Evolutionary conservation across 2,113 vertebrate genomes (phyloP).

Genomic region (Brachypteracias leptosomus): DNA sequence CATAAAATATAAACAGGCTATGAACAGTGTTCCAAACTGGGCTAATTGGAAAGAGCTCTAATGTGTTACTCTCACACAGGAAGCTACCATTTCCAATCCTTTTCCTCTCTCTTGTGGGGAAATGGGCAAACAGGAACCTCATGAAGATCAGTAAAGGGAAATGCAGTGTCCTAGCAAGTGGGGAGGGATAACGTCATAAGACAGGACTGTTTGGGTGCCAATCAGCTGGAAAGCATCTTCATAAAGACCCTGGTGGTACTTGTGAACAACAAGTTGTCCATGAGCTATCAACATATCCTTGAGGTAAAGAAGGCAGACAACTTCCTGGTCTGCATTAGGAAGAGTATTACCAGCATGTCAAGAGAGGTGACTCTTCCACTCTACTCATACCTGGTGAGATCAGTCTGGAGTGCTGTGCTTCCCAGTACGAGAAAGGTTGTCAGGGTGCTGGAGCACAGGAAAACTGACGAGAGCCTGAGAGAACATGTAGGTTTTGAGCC

Average conservation of each 20-base stretch:
- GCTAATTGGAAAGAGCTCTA: neutral
- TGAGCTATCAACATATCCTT: neutral
- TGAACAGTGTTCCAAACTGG: neutral
- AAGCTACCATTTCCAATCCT: neutral
- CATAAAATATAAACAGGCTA: neutral
- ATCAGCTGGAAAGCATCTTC: neutral
- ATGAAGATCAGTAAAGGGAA: neutral
- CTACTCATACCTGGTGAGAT: neutral
- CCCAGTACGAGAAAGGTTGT: neutral
- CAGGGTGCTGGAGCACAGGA: neutral
- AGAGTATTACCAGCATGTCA: neutral
- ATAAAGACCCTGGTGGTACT: neutral
- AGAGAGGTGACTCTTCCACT: neutral
- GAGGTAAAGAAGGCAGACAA: neutral
- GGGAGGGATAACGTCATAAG: neutral
- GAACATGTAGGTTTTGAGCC: neutral
- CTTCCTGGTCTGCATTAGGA: neutral
- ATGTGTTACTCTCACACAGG: neutral
- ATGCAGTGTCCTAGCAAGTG: neutral
- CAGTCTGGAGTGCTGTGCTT: neutral
- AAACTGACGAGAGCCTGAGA: neutral
- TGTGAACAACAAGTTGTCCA: neutral
- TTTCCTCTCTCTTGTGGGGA: neutral
- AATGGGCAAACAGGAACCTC: neutral
- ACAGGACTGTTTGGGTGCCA: neutral